Conservation (phyloP, 1,140 invertebrate genomes). For the Diabrotica virgifera region DNA sequence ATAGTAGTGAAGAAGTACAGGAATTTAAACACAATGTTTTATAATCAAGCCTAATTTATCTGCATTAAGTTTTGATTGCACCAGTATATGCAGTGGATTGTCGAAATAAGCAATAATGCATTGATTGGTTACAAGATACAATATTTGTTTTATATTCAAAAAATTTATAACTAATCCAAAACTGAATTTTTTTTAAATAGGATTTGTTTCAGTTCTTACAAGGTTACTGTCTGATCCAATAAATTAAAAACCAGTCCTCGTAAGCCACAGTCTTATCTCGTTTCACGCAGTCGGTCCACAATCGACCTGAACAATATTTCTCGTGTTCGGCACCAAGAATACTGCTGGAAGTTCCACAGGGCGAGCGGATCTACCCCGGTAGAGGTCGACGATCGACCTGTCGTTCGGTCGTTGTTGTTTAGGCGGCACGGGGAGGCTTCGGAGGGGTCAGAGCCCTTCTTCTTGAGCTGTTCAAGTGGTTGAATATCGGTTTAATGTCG, state of each 20-base stretch:
- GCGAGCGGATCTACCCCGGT: neutral
- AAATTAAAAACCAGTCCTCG: neutral
- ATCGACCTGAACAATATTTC: neutral
- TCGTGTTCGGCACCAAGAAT: neutral
- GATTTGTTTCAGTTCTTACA: neutral
- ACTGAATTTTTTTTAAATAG: too few species aligned
- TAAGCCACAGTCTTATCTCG: neutral
- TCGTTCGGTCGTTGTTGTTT: neutral
- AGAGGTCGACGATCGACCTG: conserved; percentile 1
- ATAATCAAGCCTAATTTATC: too few species aligned
- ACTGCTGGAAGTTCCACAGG: neutral
- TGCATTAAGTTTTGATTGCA: too few species aligned
- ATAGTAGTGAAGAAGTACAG: too few species aligned
- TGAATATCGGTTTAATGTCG: too few species aligned
- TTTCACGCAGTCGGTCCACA: neutral
- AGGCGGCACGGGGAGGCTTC: neutral
- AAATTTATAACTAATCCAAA: too few species aligned
- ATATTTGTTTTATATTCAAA: too few species aligned
- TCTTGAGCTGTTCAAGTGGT: too few species aligned
- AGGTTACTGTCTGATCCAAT: neutral
- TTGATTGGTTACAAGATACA: too few species aligned
- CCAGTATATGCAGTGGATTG: too few species aligned
- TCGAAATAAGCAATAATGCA: too few species aligned
- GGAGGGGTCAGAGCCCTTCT: conserved; percentile 1
- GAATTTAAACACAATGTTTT: too few species aligned